A percentile compares a stretch with the other conserved stretches of the same genome.
phyloP scores from a whole-genome alignment of 1,140 invertebrate genomes.

The Paraescarpia echinospica region DNA sequence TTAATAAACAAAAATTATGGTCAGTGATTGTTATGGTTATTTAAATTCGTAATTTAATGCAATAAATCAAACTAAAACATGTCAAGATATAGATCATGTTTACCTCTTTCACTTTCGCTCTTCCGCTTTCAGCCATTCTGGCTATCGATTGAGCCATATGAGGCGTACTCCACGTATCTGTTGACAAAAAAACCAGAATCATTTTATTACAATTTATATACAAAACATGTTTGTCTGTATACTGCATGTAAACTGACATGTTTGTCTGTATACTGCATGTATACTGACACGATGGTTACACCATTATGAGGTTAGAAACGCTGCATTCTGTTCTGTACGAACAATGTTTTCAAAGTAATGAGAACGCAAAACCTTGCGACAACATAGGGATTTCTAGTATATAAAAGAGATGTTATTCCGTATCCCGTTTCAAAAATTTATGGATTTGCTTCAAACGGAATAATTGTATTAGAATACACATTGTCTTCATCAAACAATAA shows the following conservation, averaged over 20 bases:
- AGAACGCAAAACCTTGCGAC: neutral
- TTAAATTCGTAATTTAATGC: neutral
- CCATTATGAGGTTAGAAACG: neutral
- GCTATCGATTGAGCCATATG: conserved; percentile 30
- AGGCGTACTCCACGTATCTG: conserved; percentile 31
- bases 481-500: too few species aligned
- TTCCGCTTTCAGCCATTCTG: conserved; percentile 31
- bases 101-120: conserved; percentile 32
- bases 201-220: neutral
- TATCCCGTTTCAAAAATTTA: too few species aligned
- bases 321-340: neutral
- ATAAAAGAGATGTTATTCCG: too few species aligned
- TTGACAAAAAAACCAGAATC: neutral
- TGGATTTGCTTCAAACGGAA: too few species aligned
- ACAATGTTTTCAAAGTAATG: neutral
- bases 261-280: neutral
- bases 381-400: too few species aligned
- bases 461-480: too few species aligned
- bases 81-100: neutral
- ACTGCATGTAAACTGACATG: neutral
- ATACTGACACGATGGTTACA: neutral
- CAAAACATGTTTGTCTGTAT: neutral
- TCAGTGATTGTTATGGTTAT: too few species aligned
- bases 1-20: too few species aligned
- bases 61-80: neutral